Percentiles rank a stretch among this genome's conserved stretches.
Conservation (phyloP, 2,888 invertebrate species). For the Dicycla oo region DNA sequence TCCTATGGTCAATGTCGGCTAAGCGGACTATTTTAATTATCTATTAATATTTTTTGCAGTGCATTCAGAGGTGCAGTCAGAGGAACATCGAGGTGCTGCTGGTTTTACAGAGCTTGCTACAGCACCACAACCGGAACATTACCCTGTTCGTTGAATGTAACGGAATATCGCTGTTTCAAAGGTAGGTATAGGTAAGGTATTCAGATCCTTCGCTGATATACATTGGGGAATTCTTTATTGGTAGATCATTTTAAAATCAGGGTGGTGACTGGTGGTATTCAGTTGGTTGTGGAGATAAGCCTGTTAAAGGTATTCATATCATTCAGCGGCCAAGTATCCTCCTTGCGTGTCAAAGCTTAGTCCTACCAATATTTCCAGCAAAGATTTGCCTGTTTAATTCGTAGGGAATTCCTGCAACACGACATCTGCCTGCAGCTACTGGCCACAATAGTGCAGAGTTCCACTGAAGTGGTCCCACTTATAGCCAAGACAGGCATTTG, state of each 20-base stretch:
- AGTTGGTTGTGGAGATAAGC: too few species aligned
- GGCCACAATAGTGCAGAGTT: slow-evolving; percentile 73
- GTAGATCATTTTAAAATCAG: background rate
- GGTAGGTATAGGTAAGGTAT: slow-evolving; percentile 58
- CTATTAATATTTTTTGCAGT: slow-evolving; percentile 66
- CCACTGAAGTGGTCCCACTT: slow-evolving; percentile 56
- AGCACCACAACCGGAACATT: slow-evolving; percentile 76
- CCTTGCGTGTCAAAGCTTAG: too few species aligned
- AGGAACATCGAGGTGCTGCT: slow-evolving; percentile 73
- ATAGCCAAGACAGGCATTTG: slow-evolving; percentile 65
- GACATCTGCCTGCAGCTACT: slow-evolving; percentile 77
- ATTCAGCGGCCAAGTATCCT: too few species aligned
- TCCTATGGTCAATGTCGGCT: background rate
- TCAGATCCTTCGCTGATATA: too few species aligned
- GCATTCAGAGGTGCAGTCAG: slow-evolving; percentile 74
- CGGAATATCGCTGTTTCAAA: slow-evolving; percentile 80
- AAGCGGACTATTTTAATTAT: background rate
- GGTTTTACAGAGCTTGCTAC: slow-evolving; percentile 79
- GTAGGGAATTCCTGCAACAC: slow-evolving; percentile 75
- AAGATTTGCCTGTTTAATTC: slow-evolving; percentile 1
- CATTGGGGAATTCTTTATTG: background rate
- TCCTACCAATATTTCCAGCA: background rate
- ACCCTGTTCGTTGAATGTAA: slow-evolving; percentile 76
- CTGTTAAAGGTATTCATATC: too few species aligned
- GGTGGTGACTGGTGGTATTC: background rate